Percentiles rank a stretch among this genome's conserved stretches.
Conservation (phyloP, 2,113 vertebrate species). For the Pholis gunnellus region DNA sequence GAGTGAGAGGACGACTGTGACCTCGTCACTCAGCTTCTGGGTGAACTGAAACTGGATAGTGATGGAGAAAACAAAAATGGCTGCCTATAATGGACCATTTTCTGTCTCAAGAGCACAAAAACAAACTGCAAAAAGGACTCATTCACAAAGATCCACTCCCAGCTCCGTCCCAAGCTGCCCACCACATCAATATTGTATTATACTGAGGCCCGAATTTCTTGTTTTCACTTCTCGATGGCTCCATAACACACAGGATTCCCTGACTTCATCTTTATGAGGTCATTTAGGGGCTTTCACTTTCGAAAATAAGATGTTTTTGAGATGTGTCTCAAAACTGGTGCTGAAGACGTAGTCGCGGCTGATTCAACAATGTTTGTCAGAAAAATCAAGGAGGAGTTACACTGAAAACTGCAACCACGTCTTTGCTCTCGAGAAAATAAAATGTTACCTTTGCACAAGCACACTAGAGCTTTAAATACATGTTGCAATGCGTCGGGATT, state of each 20-base stretch:
- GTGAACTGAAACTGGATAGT: not conserved
- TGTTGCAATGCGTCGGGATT: slow-evolving; percentile 45
- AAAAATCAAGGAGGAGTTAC: slow-evolving; percentile 6
- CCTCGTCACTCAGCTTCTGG: not conserved
- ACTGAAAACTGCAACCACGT: slow-evolving; percentile 2
- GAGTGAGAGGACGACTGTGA: not conserved
- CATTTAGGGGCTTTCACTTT: slow-evolving; percentile 3
- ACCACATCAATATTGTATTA: slow-evolving; percentile 61
- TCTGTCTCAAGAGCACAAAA: slow-evolving; percentile 1
- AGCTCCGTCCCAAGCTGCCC: slow-evolving; percentile 43
- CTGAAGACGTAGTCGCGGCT: not conserved
- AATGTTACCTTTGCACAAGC: not conserved
- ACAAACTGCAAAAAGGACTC: slow-evolving; percentile 4
- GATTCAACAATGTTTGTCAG: slow-evolving; percentile 2
- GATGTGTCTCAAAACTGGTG: slow-evolving; percentile 8
- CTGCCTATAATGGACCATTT: not conserved
- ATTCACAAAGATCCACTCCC: slow-evolving; percentile 19
- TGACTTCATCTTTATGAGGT: not conserved
- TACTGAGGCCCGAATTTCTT: slow-evolving; percentile 36
- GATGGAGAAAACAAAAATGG: slow-evolving; percentile 4
- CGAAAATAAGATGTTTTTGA: slow-evolving; percentile 21
- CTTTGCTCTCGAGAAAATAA: slow-evolving; percentile 24
- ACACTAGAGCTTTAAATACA: slow-evolving; percentile 44
- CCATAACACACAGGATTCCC: slow-evolving; percentile 23
- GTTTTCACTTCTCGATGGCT: slow-evolving; percentile 41